phyloP scores from a whole-genome alignment of 2,113 vertebrate species.

The Nerophis lumbriciformis region DNA sequence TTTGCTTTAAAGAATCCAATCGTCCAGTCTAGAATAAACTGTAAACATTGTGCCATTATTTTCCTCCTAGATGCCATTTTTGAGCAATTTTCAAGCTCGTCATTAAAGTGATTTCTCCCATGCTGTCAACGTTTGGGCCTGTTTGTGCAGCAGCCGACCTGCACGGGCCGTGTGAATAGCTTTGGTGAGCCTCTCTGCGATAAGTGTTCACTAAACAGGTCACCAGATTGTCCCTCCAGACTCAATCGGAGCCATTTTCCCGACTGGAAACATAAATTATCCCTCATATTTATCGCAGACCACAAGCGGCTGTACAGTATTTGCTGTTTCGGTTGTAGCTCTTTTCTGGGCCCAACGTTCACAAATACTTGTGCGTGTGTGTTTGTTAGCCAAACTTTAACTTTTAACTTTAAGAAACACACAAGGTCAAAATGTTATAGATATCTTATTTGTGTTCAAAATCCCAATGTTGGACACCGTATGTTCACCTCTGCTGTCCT shows the following conservation, averaged over 20 bases:
- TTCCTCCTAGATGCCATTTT: constrained; percentile 14
- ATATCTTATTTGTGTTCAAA: background rate
- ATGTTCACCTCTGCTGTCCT: background rate
- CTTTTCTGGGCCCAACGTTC: constrained; percentile 14
- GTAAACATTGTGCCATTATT: constrained; percentile 13
- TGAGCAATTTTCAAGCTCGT: constrained; percentile 20
- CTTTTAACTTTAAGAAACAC: too few relatives aligned
- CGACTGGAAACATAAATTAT: constrained; percentile 63
- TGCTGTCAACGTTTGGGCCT: constrained; percentile 43
- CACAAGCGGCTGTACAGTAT: constrained; percentile 33
- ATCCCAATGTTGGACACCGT: constrained; percentile 6
- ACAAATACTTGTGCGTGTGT: constrained; percentile 11
- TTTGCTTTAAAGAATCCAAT: background rate
- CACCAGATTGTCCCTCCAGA: constrained; percentile 57
- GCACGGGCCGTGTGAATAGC: constrained; percentile 46
- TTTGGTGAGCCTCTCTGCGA: constrained; percentile 60
- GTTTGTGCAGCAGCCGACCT: constrained; percentile 40
- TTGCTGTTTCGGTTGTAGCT: constrained; percentile 21
- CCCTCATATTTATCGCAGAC: constrained; percentile 57
- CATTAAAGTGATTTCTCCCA: constrained; percentile 42
- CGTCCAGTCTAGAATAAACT: constrained; percentile 18
- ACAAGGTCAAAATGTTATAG: background rate
- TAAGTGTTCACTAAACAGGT: constrained; percentile 68
- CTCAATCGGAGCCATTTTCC: constrained; percentile 66
- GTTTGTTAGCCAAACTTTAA: background rate